These are phyloP conservation scores for Melipona beecheii DNA, from an alignment of 2,888 invertebrate genomes.

Conservation along the genomic window DNA sequence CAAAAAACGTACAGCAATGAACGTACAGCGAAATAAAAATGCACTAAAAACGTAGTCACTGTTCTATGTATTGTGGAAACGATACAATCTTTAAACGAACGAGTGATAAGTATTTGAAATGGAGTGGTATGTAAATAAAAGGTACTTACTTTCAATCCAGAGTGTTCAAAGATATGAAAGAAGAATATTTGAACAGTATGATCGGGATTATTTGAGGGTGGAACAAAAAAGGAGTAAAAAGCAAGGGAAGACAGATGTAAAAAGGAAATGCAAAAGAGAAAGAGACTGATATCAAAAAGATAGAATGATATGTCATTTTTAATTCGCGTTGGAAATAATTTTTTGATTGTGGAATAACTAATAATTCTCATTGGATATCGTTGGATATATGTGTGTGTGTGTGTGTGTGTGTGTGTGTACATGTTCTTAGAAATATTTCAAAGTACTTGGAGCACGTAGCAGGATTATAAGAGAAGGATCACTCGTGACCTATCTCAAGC, in stretches of 20 bases:
- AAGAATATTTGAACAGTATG: not conserved
- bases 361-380: not conserved
- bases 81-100: too few relatives aligned
- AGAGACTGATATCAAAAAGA: not conserved
- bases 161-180: not conserved
- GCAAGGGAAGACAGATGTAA: not conserved
- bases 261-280: not conserved
- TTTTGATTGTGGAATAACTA: not conserved
- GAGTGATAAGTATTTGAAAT: too few relatives aligned
- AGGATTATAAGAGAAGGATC: conserved; percentile 1
- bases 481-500: not conserved
- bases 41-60: too few relatives aligned
- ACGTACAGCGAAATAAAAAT: too few relatives aligned
- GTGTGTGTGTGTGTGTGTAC: too few relatives aligned
- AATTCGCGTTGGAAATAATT: not conserved
- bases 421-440: not conserved
- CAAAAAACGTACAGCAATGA: too few relatives aligned
- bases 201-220: too few relatives aligned
- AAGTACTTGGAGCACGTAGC: not conserved
- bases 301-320: not conserved
- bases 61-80: too few relatives aligned
- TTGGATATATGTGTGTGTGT: too few relatives aligned
- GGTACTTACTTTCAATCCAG: not conserved
- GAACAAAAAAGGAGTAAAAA: not conserved
- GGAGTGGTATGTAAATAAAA: too few relatives aligned